Base-by-base conservation (phyloP, 1,140 invertebrate genomes). In the Drosophila ananassae region DNA sequence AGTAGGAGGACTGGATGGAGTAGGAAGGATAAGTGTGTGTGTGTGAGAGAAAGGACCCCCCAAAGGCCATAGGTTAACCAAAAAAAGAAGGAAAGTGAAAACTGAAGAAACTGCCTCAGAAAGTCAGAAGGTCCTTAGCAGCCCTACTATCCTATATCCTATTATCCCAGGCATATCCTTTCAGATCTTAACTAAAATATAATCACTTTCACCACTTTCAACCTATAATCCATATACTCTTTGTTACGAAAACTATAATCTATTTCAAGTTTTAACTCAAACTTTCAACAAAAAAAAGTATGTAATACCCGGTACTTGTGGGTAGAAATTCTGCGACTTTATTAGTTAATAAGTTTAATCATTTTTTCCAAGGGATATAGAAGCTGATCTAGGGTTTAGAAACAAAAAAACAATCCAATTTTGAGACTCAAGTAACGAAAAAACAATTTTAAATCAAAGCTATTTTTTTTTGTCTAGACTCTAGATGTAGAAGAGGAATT, bases 331-430 rank as follows among this genome's bases (percentile, higher is more conserved):
- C 12, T 39, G 5, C 4, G 25, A 22, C 8, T 21, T 17, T 30
- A 48, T 62, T 37, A 39, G 25, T 8, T 25, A 4, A 8, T 25
- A 66, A 25, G 34, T 41, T 53, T 66, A 17, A 17, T 17, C 17
- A 17, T 37, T 67, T 47, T 39, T 41, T 67, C 39, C 13, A 12
- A 30, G 24, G 39, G n/a, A 28, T 30, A 12, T n/a, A 25, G 21
- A 62, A 12, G 21, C 41, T 47, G 9, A 28, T 21, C 53, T 64
- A 28, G 30, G 61, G 50, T 61, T 44, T 44, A 30, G 24, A n/a
- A 37, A 30, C 37, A 30, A 13, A 21, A 41, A 41, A 41, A 85
- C 77, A 84, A 85, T 80, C 67, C 81, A 84, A 83, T 67, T 75
- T 71, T 83, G 75, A 84, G 80, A 84, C 81, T 76, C 54, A 47